Conservation (phyloP, 2,888 invertebrate genomes). For the Tenthredo mesomela region DNA sequence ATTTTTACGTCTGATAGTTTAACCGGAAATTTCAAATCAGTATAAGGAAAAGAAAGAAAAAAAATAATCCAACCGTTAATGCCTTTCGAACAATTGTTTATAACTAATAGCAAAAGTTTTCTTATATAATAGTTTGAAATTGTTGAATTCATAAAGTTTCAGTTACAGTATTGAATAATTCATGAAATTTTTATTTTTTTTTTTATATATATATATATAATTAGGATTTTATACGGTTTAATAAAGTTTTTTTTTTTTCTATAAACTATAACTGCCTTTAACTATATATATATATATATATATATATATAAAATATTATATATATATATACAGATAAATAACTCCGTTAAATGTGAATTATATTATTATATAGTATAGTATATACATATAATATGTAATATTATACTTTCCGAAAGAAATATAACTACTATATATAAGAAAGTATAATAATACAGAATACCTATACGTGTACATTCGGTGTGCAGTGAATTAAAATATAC, state of each 20-base stretch:
- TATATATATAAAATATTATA: no score
- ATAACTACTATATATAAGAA: neutral
- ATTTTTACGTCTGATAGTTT: neutral
- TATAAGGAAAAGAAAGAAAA: neutral
- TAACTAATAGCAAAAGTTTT: neutral
- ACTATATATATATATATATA: neutral
- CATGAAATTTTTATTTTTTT: neutral
- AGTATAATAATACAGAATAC: neutral
- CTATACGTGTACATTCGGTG: neutral
- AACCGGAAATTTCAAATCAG: neutral
- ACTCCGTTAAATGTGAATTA: neutral
- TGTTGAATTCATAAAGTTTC: neutral
- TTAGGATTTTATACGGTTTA: neutral
- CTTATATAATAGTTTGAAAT: neutral
- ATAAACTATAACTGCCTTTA: constrained; percentile 14
- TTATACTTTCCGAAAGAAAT: neutral
- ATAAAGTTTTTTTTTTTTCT: neutral
- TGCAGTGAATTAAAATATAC: neutral
- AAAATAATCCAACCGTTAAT: neutral
- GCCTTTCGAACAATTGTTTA: constrained; percentile 3
- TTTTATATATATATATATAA: no score
- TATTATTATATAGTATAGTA: neutral
- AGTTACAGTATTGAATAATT: neutral
- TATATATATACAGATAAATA: constrained; percentile 7
- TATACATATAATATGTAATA: neutral